phyloP scores from a whole-genome alignment of 2,888 invertebrate species.

The Drosophila borealis region DNA sequence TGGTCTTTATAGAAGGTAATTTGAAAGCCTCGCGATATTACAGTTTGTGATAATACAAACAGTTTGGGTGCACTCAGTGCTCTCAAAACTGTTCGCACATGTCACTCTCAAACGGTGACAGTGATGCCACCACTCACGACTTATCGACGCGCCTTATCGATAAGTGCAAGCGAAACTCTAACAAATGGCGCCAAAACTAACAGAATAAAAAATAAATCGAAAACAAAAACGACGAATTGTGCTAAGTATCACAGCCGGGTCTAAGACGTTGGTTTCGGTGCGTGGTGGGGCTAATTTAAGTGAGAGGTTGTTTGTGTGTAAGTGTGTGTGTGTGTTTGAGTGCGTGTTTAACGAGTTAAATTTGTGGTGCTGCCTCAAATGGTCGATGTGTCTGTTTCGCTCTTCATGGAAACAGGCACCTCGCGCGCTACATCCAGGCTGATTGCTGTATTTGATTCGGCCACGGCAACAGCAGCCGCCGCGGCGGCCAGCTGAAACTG shows the following conservation, averaged over 20 bases:
- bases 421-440: conserved; percentile 59
- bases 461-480: conserved; percentile 72
- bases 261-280: conserved; percentile 81
- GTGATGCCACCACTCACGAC: conserved; percentile 37
- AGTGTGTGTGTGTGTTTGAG: conserved; percentile 13
- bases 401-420: conserved; percentile 50
- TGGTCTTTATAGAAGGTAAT: conserved; percentile 43
- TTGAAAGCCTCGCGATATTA: conserved; percentile 64
- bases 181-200: conserved; percentile 56
- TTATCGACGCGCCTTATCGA: conserved; percentile 47
- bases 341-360: conserved; percentile 10
- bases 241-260: conserved; percentile 85
- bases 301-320: conserved; percentile 26
- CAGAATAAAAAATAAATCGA: conserved; percentile 41
- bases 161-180: conserved; percentile 44
- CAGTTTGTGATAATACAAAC: conserved; percentile 30
- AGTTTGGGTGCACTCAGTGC: conserved; percentile 19
- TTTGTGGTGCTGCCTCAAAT: conserved; percentile 32
- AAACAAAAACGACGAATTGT: conserved; percentile 71
- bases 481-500: conserved; percentile 83
- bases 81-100: conserved; percentile 8
- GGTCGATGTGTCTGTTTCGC: conserved; percentile 34
- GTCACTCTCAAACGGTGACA: conserved; percentile 27
- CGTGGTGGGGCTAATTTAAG: conserved; percentile 47
- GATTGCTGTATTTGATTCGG: conserved; percentile 54